Evolutionary conservation across 2,113 vertebrate species (phyloP).

Genomic region (Sander lucioperca): DNA sequence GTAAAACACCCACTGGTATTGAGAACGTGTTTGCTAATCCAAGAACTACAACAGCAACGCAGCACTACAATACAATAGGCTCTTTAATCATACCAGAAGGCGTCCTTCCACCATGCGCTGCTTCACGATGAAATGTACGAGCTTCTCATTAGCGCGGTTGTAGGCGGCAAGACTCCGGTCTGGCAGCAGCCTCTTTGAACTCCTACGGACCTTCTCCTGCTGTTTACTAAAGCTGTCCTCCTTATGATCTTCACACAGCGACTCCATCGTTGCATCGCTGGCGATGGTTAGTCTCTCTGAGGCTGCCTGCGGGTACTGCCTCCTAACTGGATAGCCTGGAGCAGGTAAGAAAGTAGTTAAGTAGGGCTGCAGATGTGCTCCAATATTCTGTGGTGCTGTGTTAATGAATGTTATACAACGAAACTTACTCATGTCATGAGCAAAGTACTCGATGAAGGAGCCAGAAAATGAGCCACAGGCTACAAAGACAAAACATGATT

Average conservation of each 20-base stretch:
- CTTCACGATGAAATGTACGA: constrained; percentile 92
- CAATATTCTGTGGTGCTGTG: not conserved
- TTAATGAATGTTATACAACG: not conserved
- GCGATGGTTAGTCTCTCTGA: constrained; percentile 81
- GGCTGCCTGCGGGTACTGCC: constrained; percentile 68
- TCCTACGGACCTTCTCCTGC: constrained; percentile 63
- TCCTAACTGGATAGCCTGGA: constrained; percentile 91
- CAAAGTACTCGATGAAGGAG: constrained; percentile 92
- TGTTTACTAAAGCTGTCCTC: constrained; percentile 52
- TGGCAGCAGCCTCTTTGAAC: constrained; percentile 88
- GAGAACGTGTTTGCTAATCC: not conserved
- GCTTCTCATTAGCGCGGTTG: constrained; percentile 90
- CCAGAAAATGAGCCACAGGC: constrained; percentile 92
- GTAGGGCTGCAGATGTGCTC: not conserved
- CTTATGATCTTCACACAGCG: constrained; percentile 34
- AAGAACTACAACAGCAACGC: not conserved
- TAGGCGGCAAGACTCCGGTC: constrained; percentile 91
- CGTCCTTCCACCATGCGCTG: constrained; percentile 87
- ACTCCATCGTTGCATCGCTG: constrained; percentile 55
- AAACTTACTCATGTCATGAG: constrained; percentile 93
- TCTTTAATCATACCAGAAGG: constrained; percentile 83
- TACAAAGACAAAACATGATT: constrained; percentile 66
- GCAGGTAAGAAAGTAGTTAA: not conserved
- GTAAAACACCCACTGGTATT: not conserved
- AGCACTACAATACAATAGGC: not conserved